Conservation (phyloP, 2,797 vertebrate genomes). For the Sebastiscus tertius region DNA sequence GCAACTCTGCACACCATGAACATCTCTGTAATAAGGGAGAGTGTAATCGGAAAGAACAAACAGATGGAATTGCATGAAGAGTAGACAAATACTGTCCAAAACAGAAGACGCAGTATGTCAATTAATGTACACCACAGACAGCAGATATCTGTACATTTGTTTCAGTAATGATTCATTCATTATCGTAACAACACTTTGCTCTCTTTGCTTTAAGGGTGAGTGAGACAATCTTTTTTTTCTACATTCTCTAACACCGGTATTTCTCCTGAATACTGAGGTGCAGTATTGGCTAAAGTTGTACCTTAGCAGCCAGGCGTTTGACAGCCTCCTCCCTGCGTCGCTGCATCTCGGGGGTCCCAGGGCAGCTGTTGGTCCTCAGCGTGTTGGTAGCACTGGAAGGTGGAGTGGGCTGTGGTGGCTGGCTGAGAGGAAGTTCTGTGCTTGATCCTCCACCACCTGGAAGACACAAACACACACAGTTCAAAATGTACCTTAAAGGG, state of each 20-base stretch:
- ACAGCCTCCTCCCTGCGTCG: conserved; percentile 86
- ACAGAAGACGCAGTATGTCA: not conserved
- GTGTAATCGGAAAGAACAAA: not conserved
- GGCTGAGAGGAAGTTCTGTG: conserved; percentile 91
- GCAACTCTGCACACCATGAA: conserved; percentile 1
- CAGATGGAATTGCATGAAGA: not conserved
- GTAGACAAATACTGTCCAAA: not conserved
- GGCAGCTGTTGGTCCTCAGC: conserved; percentile 74
- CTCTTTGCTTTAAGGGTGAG: not conserved
- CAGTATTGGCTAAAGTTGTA: conserved; percentile 54
- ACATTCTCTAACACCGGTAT: not conserved
- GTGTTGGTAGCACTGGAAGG: conserved; percentile 76
- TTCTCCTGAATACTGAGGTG: not conserved
- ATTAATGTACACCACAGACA: not conserved
- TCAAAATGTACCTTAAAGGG: too few species aligned
- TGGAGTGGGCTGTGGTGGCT: conserved; percentile 83
- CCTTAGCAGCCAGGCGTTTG: conserved; percentile 92
- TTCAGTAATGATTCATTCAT: not conserved
- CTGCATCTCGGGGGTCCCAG: conserved; percentile 84
- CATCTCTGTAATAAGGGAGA: not conserved
- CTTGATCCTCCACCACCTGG: conserved; percentile 80
- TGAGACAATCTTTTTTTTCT: not conserved
- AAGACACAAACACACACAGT: conserved; percentile 1
- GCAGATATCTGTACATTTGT: not conserved
- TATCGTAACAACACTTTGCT: not conserved